Evolutionary conservation across 2,113 vertebrate species (phyloP), one percentile per base, ranked within the genome.

Genomic region (Thunnus maccoyii): DNA sequence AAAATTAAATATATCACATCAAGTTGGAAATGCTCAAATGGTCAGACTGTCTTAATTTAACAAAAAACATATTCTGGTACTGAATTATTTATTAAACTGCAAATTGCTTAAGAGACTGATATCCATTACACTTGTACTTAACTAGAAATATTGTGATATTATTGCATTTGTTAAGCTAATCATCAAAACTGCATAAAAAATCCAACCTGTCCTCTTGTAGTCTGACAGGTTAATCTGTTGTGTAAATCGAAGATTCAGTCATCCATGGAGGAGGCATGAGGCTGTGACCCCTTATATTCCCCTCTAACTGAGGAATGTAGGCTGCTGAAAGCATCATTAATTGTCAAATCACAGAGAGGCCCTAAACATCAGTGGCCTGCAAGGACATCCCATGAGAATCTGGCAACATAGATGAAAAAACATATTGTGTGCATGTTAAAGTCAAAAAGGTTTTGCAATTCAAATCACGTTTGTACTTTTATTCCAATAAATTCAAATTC

Each of bases 191-290:
- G 8, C 32, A 22, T 11, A 4, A 22, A 55, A 61, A 25, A 50
- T 32, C 32, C 8, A 46, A 25, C 54, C 18, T 57, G 54, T 62
- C 17, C 60, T 62, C 16, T 27, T 55, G 58, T 30, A 32, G 36
- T 20, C 18, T 67, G 16, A 75, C 54, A 76, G 14, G 25, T 22
- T 71, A 66, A 65, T 48, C 66, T 69, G 41, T 72, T 57, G 77
- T 84, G 74, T 73, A 85, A 81, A 76, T 83, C 65, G 20, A 84
- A 55, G 55, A 20, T 63, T 64, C 76, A 82, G 22, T 56, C 78
- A 72, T 51, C 58, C 78, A 41, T 71, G 74, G 61, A 63, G 46
- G 63, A 85, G 66, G 54, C 61, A 27, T 14, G 51, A 58, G 30
- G 63, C 27, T 48, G 9, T 89, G 83, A 85, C 76, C 72, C 20